A percentile compares a stretch with the other conserved stretches of the same genome.
These are phyloP conservation scores for Megaceryle alcyon DNA, from an alignment of 2,797 vertebrate species.

Conservation along the genomic window DNA sequence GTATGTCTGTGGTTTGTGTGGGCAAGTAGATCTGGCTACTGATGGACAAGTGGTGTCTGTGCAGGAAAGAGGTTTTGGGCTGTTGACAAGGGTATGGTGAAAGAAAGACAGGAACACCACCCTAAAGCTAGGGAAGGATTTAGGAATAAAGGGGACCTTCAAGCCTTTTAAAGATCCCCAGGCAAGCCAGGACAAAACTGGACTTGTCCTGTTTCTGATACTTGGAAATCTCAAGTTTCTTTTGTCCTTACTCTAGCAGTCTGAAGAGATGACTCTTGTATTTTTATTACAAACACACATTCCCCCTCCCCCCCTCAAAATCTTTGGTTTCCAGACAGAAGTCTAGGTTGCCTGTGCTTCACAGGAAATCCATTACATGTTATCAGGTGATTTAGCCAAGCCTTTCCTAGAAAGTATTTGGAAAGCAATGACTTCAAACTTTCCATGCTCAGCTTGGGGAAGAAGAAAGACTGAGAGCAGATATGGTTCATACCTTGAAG, in stretches of 20 bases:
- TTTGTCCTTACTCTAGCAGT: background rate
- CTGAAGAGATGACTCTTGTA: background rate
- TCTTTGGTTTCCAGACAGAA: background rate
- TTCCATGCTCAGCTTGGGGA: background rate
- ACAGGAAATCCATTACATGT: background rate
- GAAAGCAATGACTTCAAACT: background rate
- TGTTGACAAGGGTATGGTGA: background rate
- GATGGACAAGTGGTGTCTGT: background rate
- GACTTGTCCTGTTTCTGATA: background rate
- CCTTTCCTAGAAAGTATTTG: background rate
- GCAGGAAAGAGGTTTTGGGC: background rate
- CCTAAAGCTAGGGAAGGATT: background rate
- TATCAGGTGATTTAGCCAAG: background rate
- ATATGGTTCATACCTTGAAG: background rate
- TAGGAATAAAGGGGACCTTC: background rate
- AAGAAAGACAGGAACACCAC: background rate
- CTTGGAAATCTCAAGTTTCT: background rate
- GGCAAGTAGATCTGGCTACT: background rate
- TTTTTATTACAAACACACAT: too few relatives aligned
- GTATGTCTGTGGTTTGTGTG: too few relatives aligned
- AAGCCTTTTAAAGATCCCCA: background rate
- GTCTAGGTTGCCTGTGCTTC: background rate
- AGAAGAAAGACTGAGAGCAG: background rate
- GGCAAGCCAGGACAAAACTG: background rate
- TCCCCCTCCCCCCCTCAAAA: background rate